These are phyloP conservation scores for Dorcus parallelipipedus DNA, from an alignment of 2,888 invertebrate species.

Conservation along the genomic window DNA sequence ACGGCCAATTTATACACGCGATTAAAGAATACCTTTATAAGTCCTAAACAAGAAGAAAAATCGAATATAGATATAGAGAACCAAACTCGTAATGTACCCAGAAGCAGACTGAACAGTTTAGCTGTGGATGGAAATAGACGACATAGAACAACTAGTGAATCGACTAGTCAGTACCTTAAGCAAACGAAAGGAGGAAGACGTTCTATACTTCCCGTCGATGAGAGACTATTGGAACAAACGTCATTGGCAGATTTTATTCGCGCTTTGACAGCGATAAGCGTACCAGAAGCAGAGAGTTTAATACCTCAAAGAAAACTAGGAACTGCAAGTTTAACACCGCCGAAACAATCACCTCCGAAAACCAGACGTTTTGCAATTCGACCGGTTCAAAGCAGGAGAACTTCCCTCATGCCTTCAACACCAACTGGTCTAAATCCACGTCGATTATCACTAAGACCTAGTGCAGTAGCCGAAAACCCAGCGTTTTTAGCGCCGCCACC, in stretches of 20 bases:
- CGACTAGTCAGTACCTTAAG: slow-evolving; percentile 23
- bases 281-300: slow-evolving; percentile 31
- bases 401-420: slow-evolving; percentile 23
- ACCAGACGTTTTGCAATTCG: slow-evolving; percentile 43
- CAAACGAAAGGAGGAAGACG: slow-evolving; percentile 32
- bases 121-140: slow-evolving; percentile 42
- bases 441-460: slow-evolving; percentile 38
- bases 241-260: slow-evolving; percentile 78
- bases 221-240: slow-evolving; percentile 73
- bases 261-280: slow-evolving; percentile 65
- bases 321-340: slow-evolving; percentile 52
- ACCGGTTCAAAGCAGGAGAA: slow-evolving; percentile 19
- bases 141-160: slow-evolving; percentile 45
- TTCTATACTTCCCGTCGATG: slow-evolving; percentile 39
- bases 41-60: slow-evolving; percentile 21
- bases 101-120: slow-evolving; percentile 20
- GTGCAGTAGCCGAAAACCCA: not conserved
- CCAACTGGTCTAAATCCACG: slow-evolving; percentile 22
- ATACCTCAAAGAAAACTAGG: slow-evolving; percentile 54
- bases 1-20: slow-evolving; percentile 27
- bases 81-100: slow-evolving; percentile 19
- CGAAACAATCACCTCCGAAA: slow-evolving; percentile 45
- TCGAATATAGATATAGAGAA: slow-evolving; percentile 35
- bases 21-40: slow-evolving; percentile 30
- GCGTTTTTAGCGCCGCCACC: slow-evolving; percentile 45